Percentiles rank a stretch among this genome's conserved stretches.
phyloP scores from a whole-genome alignment of 2,888 invertebrate genomes.

The Himalopsyche japonica region DNA sequence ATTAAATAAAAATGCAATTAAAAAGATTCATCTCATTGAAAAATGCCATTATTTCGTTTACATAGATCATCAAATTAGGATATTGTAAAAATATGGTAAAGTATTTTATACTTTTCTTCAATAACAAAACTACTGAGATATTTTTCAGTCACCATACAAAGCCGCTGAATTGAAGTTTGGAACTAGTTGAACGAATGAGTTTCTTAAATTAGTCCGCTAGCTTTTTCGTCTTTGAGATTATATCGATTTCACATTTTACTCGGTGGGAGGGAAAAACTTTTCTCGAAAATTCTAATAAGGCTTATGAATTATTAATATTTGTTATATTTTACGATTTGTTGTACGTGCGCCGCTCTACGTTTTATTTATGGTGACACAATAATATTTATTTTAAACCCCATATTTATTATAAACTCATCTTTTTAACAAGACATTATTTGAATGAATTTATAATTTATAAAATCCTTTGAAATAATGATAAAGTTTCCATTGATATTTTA shows the following conservation, averaged over 20 bases:
- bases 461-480: too few species aligned
- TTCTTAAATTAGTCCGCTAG: not conserved
- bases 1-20: too few species aligned
- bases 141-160: too few species aligned
- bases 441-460: too few species aligned
- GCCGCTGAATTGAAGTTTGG: not conserved
- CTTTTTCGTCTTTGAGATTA: not conserved
- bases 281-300: constrained; percentile 18
- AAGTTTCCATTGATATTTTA: too few species aligned
- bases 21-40: too few species aligned
- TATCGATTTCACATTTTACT: constrained; percentile 1
- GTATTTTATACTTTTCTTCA: too few species aligned
- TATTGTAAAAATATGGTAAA: too few species aligned
- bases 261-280: not conserved
- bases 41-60: too few species aligned
- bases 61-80: too few species aligned
- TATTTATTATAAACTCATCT: not conserved
- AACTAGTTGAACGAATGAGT: not conserved
- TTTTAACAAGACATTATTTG: not conserved
- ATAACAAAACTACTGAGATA: too few species aligned
- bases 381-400: not conserved
- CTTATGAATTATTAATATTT: constrained; percentile 25
- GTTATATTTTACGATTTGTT: constrained; percentile 15
- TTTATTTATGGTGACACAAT: not conserved
- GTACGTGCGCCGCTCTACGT: not conserved